Conservation (phyloP, 2,888 invertebrate genomes). For the Cheilosia pagana region DNA sequence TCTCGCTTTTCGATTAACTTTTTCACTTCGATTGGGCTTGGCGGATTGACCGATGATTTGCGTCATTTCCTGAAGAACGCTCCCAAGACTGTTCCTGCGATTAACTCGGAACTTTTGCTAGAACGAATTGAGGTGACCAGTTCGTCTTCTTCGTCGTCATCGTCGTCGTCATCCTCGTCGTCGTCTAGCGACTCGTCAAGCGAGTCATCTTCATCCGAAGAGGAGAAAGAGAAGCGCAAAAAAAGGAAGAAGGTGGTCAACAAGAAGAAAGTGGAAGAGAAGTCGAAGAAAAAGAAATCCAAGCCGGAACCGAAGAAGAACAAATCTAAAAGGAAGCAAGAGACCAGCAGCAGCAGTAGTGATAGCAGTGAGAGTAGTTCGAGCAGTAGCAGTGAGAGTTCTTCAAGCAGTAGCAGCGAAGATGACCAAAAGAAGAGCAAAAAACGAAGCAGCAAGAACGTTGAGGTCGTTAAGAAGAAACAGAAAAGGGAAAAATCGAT, state of each 20-base stretch:
- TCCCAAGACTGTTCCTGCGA: conserved; percentile 81
- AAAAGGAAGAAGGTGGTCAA: conserved; percentile 75
- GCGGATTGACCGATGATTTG: conserved; percentile 96
- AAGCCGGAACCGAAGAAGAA: conserved; percentile 76
- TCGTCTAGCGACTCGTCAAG: conserved; percentile 73
- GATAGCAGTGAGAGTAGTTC: conserved; percentile 56
- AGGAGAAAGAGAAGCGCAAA: conserved; percentile 70
- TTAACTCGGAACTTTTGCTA: conserved; percentile 81
- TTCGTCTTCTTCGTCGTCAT: conserved; percentile 73
- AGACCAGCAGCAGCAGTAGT: conserved; percentile 71
- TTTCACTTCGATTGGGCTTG: conserved; percentile 98
- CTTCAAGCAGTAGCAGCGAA: conserved; percentile 51
- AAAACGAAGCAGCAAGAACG: conserved; percentile 18
- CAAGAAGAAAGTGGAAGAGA: conserved; percentile 61
- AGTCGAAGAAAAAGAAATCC: conserved; percentile 67
- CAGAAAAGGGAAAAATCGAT: conserved; percentile 14
- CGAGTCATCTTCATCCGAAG: conserved; percentile 74
- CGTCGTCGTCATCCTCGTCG: conserved; percentile 72
- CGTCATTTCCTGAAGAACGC: conserved; percentile 91
- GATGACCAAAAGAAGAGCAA: conserved; percentile 64
- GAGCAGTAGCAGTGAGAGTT: conserved; percentile 42
- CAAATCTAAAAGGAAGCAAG: conserved; percentile 73
- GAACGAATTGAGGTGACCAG: conserved; percentile 75
- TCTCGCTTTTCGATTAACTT: conserved; percentile 99
- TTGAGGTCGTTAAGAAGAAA: conserved; percentile 13